Evolutionary conservation across 53 echinoderm and acorn worm genomes (phyloP).

Genomic region (Stichopus horrens): DNA sequence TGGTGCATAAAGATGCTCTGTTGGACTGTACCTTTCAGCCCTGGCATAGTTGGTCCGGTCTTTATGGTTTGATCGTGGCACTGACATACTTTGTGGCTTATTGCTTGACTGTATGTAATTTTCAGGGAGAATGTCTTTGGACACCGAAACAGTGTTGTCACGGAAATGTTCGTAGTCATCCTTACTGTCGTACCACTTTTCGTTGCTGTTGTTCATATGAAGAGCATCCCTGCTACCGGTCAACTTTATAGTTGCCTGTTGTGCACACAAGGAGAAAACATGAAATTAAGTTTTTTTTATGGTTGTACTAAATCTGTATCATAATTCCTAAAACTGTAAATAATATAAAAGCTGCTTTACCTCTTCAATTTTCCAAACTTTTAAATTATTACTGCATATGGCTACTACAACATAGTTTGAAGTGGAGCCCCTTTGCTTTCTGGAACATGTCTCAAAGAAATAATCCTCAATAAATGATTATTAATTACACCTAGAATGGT

Average conservation of each 20-base stretch:
- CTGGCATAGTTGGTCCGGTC: constrained; percentile 62
- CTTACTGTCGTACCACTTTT: constrained; percentile 90
- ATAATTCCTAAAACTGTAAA: no score
- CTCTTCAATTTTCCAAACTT: no score
- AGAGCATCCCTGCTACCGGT: constrained; percentile 73
- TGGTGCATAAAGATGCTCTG: constrained; percentile 69
- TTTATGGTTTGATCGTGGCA: constrained; percentile 30
- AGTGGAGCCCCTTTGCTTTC: no score
- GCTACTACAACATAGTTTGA: no score
- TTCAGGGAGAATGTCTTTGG: constrained; percentile 64
- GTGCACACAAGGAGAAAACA: not conserved
- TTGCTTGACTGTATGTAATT: constrained; percentile 57
- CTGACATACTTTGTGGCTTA: constrained; percentile 44
- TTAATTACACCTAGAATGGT: no score
- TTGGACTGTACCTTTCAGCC: constrained; percentile 88
- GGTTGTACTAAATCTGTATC: not conserved
- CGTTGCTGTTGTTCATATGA: constrained; percentile 63
- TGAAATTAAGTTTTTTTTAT: not conserved
- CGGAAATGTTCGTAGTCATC: constrained; percentile 90
- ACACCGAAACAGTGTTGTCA: constrained; percentile 70
- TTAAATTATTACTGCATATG: no score
- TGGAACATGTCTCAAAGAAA: no score
- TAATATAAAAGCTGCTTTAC: no score
- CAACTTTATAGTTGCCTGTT: constrained; percentile 68
- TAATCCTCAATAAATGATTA: no score